phyloP scores from a whole-genome alignment of 2,888 invertebrate genomes.

The Maniola hyperantus region DNA sequence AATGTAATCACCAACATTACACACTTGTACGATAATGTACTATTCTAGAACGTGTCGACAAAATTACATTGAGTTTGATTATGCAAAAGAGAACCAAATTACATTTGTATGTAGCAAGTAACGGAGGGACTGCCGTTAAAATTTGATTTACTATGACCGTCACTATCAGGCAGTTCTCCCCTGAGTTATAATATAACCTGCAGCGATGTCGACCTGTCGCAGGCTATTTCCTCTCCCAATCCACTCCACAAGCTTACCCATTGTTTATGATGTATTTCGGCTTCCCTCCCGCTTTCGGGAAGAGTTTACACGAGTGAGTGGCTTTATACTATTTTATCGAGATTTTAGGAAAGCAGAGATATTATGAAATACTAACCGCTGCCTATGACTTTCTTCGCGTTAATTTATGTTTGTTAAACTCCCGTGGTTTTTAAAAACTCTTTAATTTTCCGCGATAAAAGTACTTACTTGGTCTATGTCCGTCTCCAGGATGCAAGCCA shows the following conservation, averaged over 20 bases:
- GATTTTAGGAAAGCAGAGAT: not conserved
- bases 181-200: constrained; percentile 45
- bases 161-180: constrained; percentile 26
- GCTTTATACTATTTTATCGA: constrained; percentile 14
- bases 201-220: constrained; percentile 48
- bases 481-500: no score
- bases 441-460: no score
- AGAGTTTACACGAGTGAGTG: constrained; percentile 19
- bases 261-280: constrained; percentile 41
- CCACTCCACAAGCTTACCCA: constrained; percentile 40
- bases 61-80: no score
- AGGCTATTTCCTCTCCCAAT: constrained; percentile 47
- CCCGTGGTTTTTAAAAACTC: no score
- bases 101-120: no score
- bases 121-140: no score
- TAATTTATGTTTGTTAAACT: no score
- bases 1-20: no score
- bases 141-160: constrained; percentile 4
- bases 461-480: no score
- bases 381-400: not conserved
- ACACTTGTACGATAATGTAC: no score
- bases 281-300: constrained; percentile 25
- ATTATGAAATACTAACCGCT: not conserved
- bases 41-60: no score
- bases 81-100: no score